Evolutionary conservation across 2,113 vertebrate species (phyloP).

Genomic region (Narcine bancroftii): DNA sequence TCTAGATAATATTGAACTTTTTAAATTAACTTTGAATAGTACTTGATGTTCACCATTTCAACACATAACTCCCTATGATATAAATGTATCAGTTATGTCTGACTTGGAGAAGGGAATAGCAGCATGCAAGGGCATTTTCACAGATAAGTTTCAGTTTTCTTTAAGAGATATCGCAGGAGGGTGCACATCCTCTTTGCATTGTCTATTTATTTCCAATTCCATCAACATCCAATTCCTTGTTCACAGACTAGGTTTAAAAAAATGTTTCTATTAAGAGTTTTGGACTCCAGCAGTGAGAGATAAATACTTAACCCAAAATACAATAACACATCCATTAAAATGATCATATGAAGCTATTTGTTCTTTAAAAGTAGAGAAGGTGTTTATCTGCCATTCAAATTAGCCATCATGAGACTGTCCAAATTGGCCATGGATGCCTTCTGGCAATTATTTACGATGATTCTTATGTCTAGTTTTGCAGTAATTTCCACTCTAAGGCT

Average conservation of each 20-base stretch:
- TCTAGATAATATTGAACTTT: constrained; percentile 43
- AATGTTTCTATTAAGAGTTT: neutral
- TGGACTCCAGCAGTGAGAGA: neutral
- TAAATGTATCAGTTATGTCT: constrained; percentile 53
- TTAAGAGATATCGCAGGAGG: neutral
- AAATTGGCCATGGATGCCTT: neutral
- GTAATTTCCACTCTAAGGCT: neutral
- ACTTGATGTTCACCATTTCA: constrained; percentile 51
- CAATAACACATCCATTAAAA: constrained; percentile 13
- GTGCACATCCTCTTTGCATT: neutral
- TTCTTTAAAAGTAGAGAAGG: neutral
- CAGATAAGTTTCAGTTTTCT: neutral
- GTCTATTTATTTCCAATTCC: neutral
- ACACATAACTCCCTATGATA: constrained; percentile 49
- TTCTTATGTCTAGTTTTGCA: neutral
- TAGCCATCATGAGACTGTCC: neutral
- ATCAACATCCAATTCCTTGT: neutral
- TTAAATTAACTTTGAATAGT: constrained; percentile 47
- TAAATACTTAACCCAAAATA: neutral
- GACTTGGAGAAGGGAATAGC: neutral
- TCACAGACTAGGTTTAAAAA: neutral
- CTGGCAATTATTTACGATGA: constrained; percentile 12
- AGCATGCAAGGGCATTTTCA: neutral
- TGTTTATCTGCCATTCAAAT: neutral
- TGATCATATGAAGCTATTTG: neutral